Base-by-base conservation (phyloP, 1,140 invertebrate species). In the Metaphire vulgaris region DNA sequence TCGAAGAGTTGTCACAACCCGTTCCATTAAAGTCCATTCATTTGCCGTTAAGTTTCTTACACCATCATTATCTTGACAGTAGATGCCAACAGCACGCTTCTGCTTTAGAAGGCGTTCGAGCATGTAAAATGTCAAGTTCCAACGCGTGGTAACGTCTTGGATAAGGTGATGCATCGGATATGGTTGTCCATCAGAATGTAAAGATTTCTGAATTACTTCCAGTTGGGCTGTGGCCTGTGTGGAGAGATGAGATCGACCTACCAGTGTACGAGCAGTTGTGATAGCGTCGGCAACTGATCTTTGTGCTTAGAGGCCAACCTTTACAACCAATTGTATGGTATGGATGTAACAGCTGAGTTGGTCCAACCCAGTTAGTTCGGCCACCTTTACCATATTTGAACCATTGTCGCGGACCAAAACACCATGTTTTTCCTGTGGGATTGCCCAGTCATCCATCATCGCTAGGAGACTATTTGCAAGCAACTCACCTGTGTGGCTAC, bases 61-160 rank as follows among this genome's bases (percentile, higher is more conserved):
- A 1, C 31, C 69, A 6, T 31, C 69, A n/a, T 6, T 21, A 1
- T 71, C 69, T 1, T 28, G 33, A 32, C 2, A 1, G 69, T 71
- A 71, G 26, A 28, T 21, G 1, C 74, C 65, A 21, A 66, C 28
- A 33, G 28, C 72, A 26, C 75, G 33, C 74, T 79, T 80, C 67
- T 79, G 70, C 41, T 79, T 71, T n/a, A 74, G 28, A 14, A 80
- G 56, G 29, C 77, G 41, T 66, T 76, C 31, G 33, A 80, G 33
- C 79, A 80, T 80, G n/a, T 77, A 76, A 74, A 75, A 80, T 71
- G 76, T 76, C 33, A 77, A 80, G 64, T 79, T 79, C 80, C 80
- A 80, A 31, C 74, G 34, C 21, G 56, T 80, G 26, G 64, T 28
- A 72, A 80, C 79, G 72, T 80, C 74, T 69, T 79, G 79, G 29